Percentiles rank a stretch among this genome's conserved stretches.
Conservation (phyloP, 2,113 vertebrate species). For the Neolamprologus toae region DNA sequence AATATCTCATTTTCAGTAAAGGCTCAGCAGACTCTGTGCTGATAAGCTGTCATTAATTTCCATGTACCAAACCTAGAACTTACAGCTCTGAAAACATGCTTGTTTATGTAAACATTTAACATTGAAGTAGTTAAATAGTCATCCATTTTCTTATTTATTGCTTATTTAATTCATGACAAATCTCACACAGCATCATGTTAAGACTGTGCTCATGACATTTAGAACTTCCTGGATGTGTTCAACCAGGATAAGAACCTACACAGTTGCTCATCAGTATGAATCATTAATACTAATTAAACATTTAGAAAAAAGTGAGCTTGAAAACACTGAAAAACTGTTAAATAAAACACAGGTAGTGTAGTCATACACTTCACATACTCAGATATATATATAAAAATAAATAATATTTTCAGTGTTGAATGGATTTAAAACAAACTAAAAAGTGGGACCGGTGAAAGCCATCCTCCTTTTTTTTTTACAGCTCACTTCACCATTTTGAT, state of each 20-base stretch:
- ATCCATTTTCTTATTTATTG: not conserved
- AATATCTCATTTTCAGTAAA: not conserved
- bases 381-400: not conserved
- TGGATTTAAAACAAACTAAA: not conserved
- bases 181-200: not conserved
- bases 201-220: not conserved
- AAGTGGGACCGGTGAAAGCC: not conserved
- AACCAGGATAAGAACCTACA: not conserved
- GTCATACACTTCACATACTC: not conserved
- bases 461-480: not conserved
- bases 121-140: not conserved
- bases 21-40: not conserved
- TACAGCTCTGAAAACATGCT: not conserved
- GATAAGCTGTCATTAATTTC: not conserved
- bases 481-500: constrained; percentile 6
- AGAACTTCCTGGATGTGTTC: not conserved
- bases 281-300: not conserved
- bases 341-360: not conserved
- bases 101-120: not conserved
- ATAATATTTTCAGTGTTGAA: not conserved
- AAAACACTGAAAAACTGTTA: not conserved
- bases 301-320: not conserved
- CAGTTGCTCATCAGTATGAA: not conserved
- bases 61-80: not conserved
- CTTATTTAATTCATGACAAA: not conserved